Base-by-base conservation (phyloP, 2,888 invertebrate species). In the Acrobasis repandana region DNA sequence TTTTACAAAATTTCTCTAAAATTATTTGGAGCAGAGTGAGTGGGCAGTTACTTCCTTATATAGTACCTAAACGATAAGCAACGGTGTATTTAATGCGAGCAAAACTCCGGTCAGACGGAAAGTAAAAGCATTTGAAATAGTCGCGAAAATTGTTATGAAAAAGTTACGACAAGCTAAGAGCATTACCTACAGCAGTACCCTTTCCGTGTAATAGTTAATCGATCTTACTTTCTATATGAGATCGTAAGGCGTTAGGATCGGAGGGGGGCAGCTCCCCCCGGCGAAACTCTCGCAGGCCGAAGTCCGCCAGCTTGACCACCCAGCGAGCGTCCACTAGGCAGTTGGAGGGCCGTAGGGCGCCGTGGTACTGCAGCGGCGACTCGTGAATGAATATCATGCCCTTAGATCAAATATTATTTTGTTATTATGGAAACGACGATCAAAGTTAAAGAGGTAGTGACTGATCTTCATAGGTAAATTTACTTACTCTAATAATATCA, bases 241-340 rank as follows among this genome's bases (percentile, higher is more conserved):
- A 93, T 75, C 94, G 91, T 61, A 95, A 84, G 63, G 93, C 93
- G 28, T 81, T 85, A 0, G 94, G 92, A 67, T 96, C 95, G 0
- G 92, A 88, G 33, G 93, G 93, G 50, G 94, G 94, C 69, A 96
- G 93, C 68, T 96, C 95, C 14, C 95, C 96, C 68, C 94, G 94
- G 75, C 97, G 95, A 82, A 98, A 97, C 79, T 97, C 97, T 69
- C 96, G 95, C 52, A 98, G 93, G 1, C 98, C 98, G 79, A 98
- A 98, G 90, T 98, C 98, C 0, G 98, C 94, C 36, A 98, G 93
- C 84, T 99, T 98, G 56, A 98, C 96, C 63, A 98, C 98, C 98
- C 98, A 98, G 36, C 98, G 94, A 33, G 98, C 97, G 88, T 98
- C 98, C 62, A 98, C 97, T 62, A 98, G 93, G 84, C 98, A 98